phyloP scores from a whole-genome alignment of 2,888 invertebrate species.

The Trichogramma dendrolimi region DNA sequence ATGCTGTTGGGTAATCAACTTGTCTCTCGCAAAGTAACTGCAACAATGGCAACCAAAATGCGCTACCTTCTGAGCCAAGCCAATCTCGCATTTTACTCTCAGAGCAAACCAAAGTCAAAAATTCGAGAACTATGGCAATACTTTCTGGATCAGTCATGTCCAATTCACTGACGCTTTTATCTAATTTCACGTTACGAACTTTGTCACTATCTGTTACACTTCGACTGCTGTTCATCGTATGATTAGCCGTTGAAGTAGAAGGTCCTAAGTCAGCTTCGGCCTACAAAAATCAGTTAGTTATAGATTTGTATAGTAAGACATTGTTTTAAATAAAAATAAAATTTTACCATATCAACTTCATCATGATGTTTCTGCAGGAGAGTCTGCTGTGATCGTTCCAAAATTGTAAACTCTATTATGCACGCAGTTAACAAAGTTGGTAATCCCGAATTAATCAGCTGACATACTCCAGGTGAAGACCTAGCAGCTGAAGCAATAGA shows the following conservation, averaged over 20 bases:
- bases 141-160: constrained; percentile 60
- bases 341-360: neutral
- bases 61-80: constrained; percentile 76
- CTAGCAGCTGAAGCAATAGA: constrained; percentile 77
- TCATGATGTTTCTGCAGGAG: neutral
- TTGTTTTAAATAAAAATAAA: too few relatives aligned
- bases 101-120: constrained; percentile 75
- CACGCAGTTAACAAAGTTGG: constrained; percentile 63
- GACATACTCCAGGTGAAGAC: constrained; percentile 72
- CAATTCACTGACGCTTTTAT: constrained; percentile 35
- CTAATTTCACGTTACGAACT: constrained; percentile 36
- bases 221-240: constrained; percentile 12
- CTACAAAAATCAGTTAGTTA: too few relatives aligned
- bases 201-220: constrained; percentile 55
- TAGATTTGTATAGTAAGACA: too few relatives aligned
- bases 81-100: constrained; percentile 82
- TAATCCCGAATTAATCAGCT: constrained; percentile 72
- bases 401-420: constrained; percentile 47
- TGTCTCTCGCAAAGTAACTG: constrained; percentile 68
- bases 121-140: constrained; percentile 68
- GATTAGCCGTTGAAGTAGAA: too few relatives aligned
- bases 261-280: too few relatives aligned
- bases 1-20: constrained; percentile 47
- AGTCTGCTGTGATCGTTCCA: constrained; percentile 18
- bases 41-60: constrained; percentile 83